Conservation (phyloP, 2,113 vertebrate species). For the Erythrocercus mccallii region DNA sequence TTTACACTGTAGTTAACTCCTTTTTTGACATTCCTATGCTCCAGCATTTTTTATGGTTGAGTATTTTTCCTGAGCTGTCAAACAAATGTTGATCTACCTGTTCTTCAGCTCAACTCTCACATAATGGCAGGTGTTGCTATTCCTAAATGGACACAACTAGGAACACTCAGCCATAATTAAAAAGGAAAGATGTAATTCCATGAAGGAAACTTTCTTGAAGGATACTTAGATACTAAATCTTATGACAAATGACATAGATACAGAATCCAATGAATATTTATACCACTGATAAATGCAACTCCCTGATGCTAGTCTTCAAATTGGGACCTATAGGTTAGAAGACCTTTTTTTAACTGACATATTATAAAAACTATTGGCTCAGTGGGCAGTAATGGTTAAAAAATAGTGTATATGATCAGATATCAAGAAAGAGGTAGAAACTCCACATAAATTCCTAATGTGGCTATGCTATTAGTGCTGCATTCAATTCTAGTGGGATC, state of each 20-base stretch:
- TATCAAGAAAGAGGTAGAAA: not conserved
- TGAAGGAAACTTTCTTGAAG: not conserved
- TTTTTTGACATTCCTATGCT: not conserved
- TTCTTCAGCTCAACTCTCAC: not conserved
- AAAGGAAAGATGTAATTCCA: not conserved
- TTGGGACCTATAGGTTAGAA: not conserved
- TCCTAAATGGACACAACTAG: not conserved
- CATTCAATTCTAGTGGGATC: not conserved
- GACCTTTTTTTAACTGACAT: not conserved
- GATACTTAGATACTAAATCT: not conserved
- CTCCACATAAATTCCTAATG: not conserved
- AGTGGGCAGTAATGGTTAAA: not conserved
- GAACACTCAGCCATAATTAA: not conserved
- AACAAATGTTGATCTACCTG: not conserved
- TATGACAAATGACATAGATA: not conserved
- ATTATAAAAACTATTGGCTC: not conserved
- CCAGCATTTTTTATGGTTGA: not conserved
- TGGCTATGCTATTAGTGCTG: not conserved
- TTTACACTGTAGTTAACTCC: not conserved
- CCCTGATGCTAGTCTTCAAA: not conserved
- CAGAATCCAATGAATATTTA: not conserved
- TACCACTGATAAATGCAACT: not conserved
- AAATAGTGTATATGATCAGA: not conserved
- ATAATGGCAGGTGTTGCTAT: not conserved
- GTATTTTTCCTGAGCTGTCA: not conserved